Evolutionary conservation across 2,888 invertebrate species (phyloP).

Genomic region (Lasioglossum malachurum): DNA sequence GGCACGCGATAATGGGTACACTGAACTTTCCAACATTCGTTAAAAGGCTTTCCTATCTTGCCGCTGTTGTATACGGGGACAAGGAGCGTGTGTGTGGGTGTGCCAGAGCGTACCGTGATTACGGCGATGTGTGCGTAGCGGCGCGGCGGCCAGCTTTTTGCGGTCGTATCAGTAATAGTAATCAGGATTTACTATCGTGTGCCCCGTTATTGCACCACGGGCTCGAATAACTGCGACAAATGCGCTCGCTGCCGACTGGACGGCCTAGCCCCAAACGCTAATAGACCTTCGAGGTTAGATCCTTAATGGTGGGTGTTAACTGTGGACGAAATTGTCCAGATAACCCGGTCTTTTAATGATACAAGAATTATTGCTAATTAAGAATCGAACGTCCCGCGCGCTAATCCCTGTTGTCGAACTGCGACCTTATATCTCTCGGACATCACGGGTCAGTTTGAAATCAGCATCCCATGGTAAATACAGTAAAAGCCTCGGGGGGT

Average conservation of each 20-base stretch:
- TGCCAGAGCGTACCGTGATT: background rate
- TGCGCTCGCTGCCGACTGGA: slow-evolving; percentile 41
- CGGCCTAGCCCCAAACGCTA: background rate
- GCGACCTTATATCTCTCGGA: background rate
- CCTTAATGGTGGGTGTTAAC: slow-evolving; percentile 43
- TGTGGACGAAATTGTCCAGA: slow-evolving; percentile 47
- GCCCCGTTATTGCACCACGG: slow-evolving; percentile 68
- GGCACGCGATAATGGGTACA: slow-evolving; percentile 60
- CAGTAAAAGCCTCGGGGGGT: too few relatives aligned
- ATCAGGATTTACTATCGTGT: slow-evolving; percentile 71
- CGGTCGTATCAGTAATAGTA: slow-evolving; percentile 69
- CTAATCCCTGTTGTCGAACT: background rate
- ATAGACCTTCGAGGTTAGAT: slow-evolving; percentile 21
- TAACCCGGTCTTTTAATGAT: background rate
- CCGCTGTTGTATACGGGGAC: slow-evolving; percentile 12
- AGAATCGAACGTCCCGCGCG: slow-evolving; percentile 8
- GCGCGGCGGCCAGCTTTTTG: slow-evolving; percentile 60
- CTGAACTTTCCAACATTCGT: slow-evolving; percentile 64
- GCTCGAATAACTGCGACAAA: slow-evolving; percentile 67
- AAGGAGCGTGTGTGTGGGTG: background rate
- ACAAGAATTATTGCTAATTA: slow-evolving; percentile 7
- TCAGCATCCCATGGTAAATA: background rate
- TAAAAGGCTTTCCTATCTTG: slow-evolving; percentile 54
- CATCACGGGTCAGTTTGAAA: background rate
- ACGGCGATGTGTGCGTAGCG: background rate